Base-by-base conservation (phyloP, 2,113 vertebrate genomes). In the Pteronura brasiliensis region DNA sequence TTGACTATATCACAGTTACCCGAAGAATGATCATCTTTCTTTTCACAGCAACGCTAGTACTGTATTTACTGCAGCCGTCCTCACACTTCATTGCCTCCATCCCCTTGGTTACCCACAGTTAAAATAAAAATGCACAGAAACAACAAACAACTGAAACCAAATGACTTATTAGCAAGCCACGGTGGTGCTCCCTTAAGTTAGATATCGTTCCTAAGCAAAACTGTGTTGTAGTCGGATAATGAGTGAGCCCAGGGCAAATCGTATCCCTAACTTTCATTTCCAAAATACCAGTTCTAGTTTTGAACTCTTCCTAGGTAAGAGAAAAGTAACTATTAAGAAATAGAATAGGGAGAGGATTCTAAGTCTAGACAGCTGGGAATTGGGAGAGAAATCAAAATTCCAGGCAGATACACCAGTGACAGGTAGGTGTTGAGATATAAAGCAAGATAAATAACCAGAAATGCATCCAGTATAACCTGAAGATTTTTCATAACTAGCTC, bases 311-410 rank as follows among this genome's bases (percentile, higher is more conserved):
- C 87, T 21, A 34, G 36, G 57, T 88, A 76, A 42, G 21, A 90
- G 49, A 76, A 83, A 95, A 90, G 20, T 67, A 29, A 74, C 12
- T 80, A 57, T 3, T 7, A 69, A 93, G 4, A 85, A 59, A 71
- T 0, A 74, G 42, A 83, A 36, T 29, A 76, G 61, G 21, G 49
- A 80, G 18, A 9, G 12, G 0, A 77, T 77, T 74, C 39, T 14
- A 93, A 83, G 52, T 80, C 59, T 74, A 95, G 77, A 97, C 69
- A 93, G 44, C 17, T 93, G n/a, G 34, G 7, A 90, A 65, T 23
- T 80, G 31, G 36, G 25, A 87, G 42, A 92, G 25, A 96, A 93
- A 95, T 91, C 11, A 97, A 71, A 85, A 95, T 82, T 77, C 83
- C n/a, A 93, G 59, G 52, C 67, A 93, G 80, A 92, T 76, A 90